phyloP scores from a whole-genome alignment of 2,888 invertebrate genomes.

The Lymantria dispar region DNA sequence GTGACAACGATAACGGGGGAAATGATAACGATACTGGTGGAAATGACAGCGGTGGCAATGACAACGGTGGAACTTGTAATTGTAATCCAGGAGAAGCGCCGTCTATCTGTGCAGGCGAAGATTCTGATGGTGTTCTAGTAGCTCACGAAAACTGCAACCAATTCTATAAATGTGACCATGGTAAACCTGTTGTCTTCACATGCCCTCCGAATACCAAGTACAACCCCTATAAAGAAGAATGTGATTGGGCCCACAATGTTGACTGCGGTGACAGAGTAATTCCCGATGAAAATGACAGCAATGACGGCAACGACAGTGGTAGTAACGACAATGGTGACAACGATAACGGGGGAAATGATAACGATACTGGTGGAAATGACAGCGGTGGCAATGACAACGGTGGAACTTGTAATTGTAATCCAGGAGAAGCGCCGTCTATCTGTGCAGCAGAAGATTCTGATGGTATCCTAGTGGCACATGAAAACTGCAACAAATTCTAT shows the following conservation, averaged over 20 bases:
- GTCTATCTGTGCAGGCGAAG: conserved; percentile 31
- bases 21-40: neutral
- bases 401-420: neutral
- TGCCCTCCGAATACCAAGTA: conserved; percentile 29
- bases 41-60: neutral
- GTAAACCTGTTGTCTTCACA: conserved; percentile 24
- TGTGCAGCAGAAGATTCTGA: neutral
- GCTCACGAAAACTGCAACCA: conserved; percentile 46
- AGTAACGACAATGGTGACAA: neutral
- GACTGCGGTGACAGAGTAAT: conserved; percentile 33
- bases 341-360: neutral
- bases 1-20: neutral
- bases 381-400: neutral
- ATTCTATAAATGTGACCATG: conserved; percentile 39
- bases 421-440: neutral
- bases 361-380: neutral
- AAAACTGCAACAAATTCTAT: neutral
- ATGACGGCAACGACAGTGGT: neutral
- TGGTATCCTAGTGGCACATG: neutral
- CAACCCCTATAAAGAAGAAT: conserved; percentile 26
- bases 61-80: conserved; percentile 14
- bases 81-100: conserved; percentile 36
- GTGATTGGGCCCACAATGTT: conserved; percentile 39
- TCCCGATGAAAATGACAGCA: conserved; percentile 7
- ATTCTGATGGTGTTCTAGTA: conserved; percentile 33